Conservation (phyloP, 1,140 invertebrate species). For the Euborellia annulipes region DNA sequence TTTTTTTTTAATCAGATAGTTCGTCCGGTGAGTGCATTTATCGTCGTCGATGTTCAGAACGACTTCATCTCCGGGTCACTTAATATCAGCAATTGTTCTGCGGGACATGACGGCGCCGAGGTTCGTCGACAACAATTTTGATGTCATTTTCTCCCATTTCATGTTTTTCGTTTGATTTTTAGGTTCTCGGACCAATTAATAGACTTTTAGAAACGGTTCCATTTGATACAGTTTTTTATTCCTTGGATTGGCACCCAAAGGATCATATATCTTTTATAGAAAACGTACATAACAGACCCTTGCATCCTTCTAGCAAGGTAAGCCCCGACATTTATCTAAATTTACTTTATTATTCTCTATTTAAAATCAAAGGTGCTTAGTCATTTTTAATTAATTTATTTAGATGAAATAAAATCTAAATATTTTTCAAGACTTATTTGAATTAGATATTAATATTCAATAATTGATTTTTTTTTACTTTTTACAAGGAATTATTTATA, state of each 20-base stretch:
- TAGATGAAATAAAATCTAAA: too few relatives aligned
- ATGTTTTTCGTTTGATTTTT: constrained; percentile 17
- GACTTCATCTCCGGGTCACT: constrained; percentile 93
- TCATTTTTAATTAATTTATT: too few relatives aligned
- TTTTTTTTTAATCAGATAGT: constrained; percentile 44
- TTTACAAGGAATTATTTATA: too few relatives aligned
- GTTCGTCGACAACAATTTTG: constrained; percentile 23
- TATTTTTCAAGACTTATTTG: too few relatives aligned
- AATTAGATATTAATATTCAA: too few relatives aligned
- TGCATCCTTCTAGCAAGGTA: constrained; percentile 50
- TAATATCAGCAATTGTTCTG: constrained; percentile 82
- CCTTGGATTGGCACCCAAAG: constrained; percentile 91
- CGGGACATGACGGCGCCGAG: constrained; percentile 77
- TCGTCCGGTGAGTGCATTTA: constrained; percentile 71
- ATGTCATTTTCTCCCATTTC: too few relatives aligned
- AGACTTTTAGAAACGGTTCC: constrained; percentile 62
- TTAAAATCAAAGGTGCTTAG: too few relatives aligned
- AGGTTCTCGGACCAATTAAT: constrained; percentile 86
- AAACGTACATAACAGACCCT: constrained; percentile 54
- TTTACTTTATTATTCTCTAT: too few relatives aligned
- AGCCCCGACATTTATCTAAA: too few relatives aligned
- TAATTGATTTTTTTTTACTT: too few relatives aligned
- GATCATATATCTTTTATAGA: constrained; percentile 96
- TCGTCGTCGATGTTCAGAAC: constrained; percentile 95
- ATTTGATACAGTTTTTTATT: constrained; percentile 91